Base-by-base conservation (phyloP, 2,888 invertebrate species). In the Heliconius charithonia region DNA sequence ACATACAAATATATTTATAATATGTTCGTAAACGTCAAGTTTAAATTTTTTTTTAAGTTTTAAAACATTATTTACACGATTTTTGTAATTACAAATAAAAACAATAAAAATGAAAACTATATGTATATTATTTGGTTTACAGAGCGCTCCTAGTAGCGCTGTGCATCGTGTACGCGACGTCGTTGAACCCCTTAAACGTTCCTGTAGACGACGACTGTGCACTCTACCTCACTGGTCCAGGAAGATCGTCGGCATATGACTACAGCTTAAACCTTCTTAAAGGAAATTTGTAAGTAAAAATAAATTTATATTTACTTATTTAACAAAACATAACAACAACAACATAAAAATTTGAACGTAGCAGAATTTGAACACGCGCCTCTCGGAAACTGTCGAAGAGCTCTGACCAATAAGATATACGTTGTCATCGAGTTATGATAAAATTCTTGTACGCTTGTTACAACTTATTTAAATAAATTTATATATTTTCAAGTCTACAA, bases 211-310 rank as follows among this genome's bases (percentile, higher is more conserved):
- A 93, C 81, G 97, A 98, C 86, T 98, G 98, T 91, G 98, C 98
- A 12, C 94, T 98, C 69, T 94, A 97, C 85, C 93, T 98, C 82
- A 96, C 96, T 82, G 97, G 97, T 19, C 97, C 97, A 0, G 97
- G 97, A 78, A 96, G 97, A 85, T 97, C 97, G 83, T 97, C 97
- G 79, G 96, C 97, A 25, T 98, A 97, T 87, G 98, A 98, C 92
- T 98, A 98, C 91, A 97, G 97, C 87, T 96, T 97, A 85, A 98
- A 98, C 93, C 95, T 98, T 81, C 96, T 98, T 73, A 96, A 97
- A 85, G 97, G 97, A 83, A 96, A 96, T 85, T 95, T 96, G 98
- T 98, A 94, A 97, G 97, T 97, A 91, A n/a, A 10, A 29, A 22
- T 10, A n/a, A 41, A 69, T 45, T 25, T 25, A 69, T 41, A 41